These are phyloP conservation scores for Centruroides sculpturatus DNA, from an alignment of 1,140 invertebrate species.

Conservation along the genomic window DNA sequence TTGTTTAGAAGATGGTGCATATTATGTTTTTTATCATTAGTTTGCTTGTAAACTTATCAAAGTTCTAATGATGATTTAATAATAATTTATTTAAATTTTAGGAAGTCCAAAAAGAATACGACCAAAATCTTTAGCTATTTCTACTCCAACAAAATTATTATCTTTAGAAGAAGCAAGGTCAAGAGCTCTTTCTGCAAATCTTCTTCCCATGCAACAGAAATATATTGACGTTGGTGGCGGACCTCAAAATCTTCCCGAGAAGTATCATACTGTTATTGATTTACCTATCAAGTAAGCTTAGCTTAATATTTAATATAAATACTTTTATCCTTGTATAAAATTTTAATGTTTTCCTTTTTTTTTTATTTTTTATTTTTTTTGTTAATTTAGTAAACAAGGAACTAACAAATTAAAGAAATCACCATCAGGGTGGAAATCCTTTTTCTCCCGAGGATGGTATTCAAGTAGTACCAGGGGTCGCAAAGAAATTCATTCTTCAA, in stretches of 20 bases:
- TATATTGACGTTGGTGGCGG: slow-evolving; percentile 89
- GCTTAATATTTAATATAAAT: background rate
- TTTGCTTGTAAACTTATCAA: background rate
- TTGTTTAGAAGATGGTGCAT: slow-evolving; percentile 5
- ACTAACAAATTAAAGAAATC: slow-evolving; percentile 46
- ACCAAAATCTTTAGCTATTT: slow-evolving; percentile 82
- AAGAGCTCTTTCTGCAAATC: slow-evolving; percentile 29
- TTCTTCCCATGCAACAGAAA: slow-evolving; percentile 42
- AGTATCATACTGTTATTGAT: slow-evolving; percentile 87
- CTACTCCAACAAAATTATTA: slow-evolving; percentile 74
- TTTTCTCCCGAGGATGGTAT: slow-evolving; percentile 35
- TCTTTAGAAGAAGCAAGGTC: slow-evolving; percentile 68
- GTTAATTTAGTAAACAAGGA: background rate
- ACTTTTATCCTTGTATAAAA: background rate
- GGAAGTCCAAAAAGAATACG: slow-evolving; percentile 39
- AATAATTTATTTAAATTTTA: slow-evolving; percentile 12
- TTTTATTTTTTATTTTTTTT: background rate
- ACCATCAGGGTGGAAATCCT: slow-evolving; percentile 62
- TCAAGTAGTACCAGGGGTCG: slow-evolving; percentile 27
- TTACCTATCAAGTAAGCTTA: slow-evolving; percentile 43
- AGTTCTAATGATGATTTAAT: background rate
- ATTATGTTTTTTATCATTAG: background rate
- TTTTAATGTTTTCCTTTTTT: background rate
- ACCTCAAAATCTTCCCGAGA: slow-evolving; percentile 67
- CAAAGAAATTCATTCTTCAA: background rate